Conservation (phyloP, 2,888 invertebrate species). For the Malacosoma neustria region DNA sequence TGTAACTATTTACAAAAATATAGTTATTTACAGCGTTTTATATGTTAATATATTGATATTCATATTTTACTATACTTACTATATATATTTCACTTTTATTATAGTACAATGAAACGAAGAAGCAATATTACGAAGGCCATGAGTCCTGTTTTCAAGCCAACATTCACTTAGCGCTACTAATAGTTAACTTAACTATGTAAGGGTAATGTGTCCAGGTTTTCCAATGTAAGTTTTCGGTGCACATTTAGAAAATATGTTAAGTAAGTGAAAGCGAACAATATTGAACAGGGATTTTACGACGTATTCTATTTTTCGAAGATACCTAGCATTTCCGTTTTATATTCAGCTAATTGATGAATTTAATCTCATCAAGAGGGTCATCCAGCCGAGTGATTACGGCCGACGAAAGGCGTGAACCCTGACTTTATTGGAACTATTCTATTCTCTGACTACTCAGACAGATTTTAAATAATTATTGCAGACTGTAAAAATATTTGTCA, state of each 20-base stretch:
- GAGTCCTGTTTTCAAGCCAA: neutral
- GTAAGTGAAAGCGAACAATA: slow-evolving; percentile 42
- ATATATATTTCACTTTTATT: neutral
- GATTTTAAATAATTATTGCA: no score
- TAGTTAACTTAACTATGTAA: neutral
- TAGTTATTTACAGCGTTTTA: neutral
- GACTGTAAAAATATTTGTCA: no score
- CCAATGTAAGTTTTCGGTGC: slow-evolving; percentile 45
- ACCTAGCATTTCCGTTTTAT: neutral
- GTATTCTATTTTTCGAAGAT: neutral
- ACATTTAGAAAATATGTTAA: slow-evolving; percentile 31
- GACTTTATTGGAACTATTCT: no score
- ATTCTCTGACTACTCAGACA: no score
- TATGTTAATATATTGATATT: neutral
- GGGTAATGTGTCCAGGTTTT: slow-evolving; percentile 63
- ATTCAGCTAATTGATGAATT: no score
- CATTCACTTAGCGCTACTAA: slow-evolving; percentile 1
- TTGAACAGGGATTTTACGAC: slow-evolving; percentile 55
- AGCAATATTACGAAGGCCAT: neutral
- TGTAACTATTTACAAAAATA: neutral
- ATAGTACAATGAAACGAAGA: neutral
- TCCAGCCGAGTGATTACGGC: no score
- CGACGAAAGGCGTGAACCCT: no score
- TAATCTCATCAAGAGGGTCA: no score
- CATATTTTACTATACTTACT: neutral